These are phyloP conservation scores for Origma solitaria DNA, from an alignment of 2,113 vertebrate genomes.

Conservation along the genomic window DNA sequence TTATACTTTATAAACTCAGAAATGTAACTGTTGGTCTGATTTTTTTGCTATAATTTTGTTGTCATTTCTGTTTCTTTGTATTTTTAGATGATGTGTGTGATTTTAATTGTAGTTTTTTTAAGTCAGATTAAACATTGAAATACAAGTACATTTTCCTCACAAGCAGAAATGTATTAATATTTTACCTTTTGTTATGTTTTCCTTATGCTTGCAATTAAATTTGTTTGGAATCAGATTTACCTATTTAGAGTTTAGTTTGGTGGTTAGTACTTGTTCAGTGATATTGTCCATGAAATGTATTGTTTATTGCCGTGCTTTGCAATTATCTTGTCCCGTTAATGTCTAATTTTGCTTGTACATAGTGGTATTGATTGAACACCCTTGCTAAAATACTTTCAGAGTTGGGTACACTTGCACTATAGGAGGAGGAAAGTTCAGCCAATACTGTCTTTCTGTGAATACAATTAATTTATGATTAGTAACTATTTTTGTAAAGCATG, in stretches of 20 bases:
- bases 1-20: conserved; percentile 13
- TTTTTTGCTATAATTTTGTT: neutral
- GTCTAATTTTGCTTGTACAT: conserved; percentile 56
- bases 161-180: neutral
- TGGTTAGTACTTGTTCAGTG: neutral
- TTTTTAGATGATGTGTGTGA: neutral
- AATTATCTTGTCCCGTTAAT: conserved; percentile 36
- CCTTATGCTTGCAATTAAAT: neutral
- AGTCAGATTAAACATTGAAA: neutral
- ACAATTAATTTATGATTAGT: conserved; percentile 13
- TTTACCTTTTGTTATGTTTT: neutral
- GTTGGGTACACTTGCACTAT: conserved; percentile 38
- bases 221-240: neutral
- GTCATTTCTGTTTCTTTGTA: neutral
- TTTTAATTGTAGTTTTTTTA: neutral
- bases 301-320: conserved; percentile 49
- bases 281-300: neutral
- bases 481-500: neutral
- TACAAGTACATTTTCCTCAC: neutral
- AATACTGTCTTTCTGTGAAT: conserved; percentile 12
- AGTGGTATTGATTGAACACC: conserved; percentile 64
- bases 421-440: conserved; percentile 36
- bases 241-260: neutral
- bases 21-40: neutral
- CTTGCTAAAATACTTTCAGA: conserved; percentile 68